phyloP scores from a whole-genome alignment of 2,888 invertebrate species.

The Lasius platythorax region DNA sequence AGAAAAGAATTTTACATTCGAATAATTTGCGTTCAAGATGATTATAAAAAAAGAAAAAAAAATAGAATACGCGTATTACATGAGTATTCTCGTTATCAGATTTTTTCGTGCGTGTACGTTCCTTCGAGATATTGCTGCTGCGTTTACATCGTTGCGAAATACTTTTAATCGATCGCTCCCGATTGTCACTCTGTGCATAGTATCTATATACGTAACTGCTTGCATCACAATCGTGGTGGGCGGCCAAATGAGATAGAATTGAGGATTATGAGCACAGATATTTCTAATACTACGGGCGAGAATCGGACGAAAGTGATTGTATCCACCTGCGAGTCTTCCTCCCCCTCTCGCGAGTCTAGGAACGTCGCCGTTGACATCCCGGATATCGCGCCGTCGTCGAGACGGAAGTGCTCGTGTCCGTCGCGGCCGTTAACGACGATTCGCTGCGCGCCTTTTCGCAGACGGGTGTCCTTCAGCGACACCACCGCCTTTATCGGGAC shows the following conservation, averaged over 20 bases:
- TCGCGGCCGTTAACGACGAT: constrained; percentile 68
- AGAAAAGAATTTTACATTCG: neutral
- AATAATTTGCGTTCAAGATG: neutral
- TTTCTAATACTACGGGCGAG: constrained; percentile 54
- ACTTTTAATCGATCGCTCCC: constrained; percentile 6
- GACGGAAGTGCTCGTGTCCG: constrained; percentile 72
- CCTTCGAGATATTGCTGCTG: neutral
- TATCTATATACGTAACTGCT: constrained; percentile 49
- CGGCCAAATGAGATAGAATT: constrained; percentile 50
- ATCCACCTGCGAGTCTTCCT: constrained; percentile 47
- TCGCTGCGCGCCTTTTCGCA: constrained; percentile 67
- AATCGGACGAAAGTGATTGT: constrained; percentile 39
- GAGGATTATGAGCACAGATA: constrained; percentile 58
- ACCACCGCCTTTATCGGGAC: constrained; percentile 61
- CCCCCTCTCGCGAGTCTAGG: constrained; percentile 16
- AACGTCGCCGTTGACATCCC: constrained; percentile 1
- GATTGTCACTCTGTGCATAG: constrained; percentile 35
- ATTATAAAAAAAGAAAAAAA: neutral
- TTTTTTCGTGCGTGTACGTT: neutral
- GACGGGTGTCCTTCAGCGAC: constrained; percentile 76
- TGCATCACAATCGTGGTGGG: constrained; percentile 25
- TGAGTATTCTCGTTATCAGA: neutral
- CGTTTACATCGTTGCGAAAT: constrained; percentile 17
- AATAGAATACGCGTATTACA: neutral
- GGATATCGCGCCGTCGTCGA: constrained; percentile 62